phyloP scores from a whole-genome alignment of 2,888 invertebrate genomes.

The Mechanitis mazaeus region DNA sequence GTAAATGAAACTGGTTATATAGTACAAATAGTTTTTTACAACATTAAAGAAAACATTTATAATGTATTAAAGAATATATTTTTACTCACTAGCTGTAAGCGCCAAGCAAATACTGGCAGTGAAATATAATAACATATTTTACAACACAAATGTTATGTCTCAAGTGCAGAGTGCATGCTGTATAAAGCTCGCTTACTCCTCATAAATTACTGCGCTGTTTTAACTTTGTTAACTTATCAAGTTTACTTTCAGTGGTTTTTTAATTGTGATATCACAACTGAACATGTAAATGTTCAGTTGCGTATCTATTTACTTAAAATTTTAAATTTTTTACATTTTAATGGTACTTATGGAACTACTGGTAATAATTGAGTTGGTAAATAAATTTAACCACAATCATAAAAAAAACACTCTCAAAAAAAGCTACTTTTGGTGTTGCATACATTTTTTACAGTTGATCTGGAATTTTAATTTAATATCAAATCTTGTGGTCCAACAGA shows the following conservation, averaged over 20 bases:
- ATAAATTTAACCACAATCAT: too few species aligned
- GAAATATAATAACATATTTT: slow-evolving; percentile 7
- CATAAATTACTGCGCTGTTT: slow-evolving; percentile 6
- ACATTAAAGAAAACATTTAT: too few species aligned
- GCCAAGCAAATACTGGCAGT: neutral
- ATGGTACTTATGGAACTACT: too few species aligned
- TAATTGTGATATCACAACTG: neutral
- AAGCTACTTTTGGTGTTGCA: slow-evolving; percentile 1
- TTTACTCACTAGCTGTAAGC: neutral
- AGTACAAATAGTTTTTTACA: too few species aligned
- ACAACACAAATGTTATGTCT: neutral
- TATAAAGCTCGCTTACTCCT: slow-evolving; percentile 6
- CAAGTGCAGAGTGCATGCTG: slow-evolving; percentile 1
- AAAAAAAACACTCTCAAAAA: neutral
- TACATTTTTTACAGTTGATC: neutral
- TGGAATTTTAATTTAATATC: neutral
- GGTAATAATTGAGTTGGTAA: too few species aligned
- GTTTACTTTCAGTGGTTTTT: neutral
- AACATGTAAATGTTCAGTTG: neutral
- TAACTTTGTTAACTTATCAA: slow-evolving; percentile 1
- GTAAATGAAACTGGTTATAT: too few species aligned
- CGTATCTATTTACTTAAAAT: neutral
- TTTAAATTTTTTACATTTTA: too few species aligned
- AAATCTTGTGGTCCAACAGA: neutral
- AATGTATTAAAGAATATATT: neutral